Evolutionary conservation across 2,113 vertebrate genomes (phyloP).

Genomic region (Gulo gulo): DNA sequence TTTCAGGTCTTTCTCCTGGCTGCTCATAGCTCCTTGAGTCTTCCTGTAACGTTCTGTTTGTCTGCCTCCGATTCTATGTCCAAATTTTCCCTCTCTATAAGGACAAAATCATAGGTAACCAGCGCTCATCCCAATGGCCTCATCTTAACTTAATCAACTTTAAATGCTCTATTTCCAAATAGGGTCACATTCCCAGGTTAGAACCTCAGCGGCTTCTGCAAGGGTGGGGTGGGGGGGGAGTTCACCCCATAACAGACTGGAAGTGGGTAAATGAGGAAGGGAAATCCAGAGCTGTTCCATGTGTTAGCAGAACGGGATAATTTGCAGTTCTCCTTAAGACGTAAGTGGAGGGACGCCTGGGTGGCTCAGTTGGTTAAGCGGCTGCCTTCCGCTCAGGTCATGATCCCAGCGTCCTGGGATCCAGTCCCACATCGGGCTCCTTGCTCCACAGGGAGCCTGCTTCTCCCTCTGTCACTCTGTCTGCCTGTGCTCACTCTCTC

Average conservation of each 20-base stretch:
- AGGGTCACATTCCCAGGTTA: background rate
- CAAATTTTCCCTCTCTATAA: background rate
- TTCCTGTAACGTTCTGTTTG: background rate
- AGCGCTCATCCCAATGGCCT: background rate
- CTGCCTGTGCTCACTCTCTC: no score
- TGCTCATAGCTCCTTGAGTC: background rate
- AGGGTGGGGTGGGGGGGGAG: no score
- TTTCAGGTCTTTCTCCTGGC: background rate
- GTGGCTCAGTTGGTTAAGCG: no score
- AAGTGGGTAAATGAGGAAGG: background rate
- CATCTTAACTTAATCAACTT: background rate
- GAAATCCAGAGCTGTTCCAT: fast-evolving
- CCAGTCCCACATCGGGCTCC: no score
- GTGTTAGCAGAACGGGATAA: background rate
- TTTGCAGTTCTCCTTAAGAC: background rate
- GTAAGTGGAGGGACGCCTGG: no score
- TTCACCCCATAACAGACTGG: background rate
- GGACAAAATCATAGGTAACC: background rate
- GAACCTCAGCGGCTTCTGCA: background rate
- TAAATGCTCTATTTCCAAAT: background rate
- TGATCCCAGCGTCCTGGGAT: no score
- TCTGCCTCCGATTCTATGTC: background rate
- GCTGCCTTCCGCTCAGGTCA: no score
- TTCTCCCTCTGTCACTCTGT: no score
- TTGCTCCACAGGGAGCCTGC: no score